Evolutionary conservation across 2,797 vertebrate species (phyloP), one percentile per base, ranked within the genome.

Genomic region (Adelosebastes latens): DNA sequence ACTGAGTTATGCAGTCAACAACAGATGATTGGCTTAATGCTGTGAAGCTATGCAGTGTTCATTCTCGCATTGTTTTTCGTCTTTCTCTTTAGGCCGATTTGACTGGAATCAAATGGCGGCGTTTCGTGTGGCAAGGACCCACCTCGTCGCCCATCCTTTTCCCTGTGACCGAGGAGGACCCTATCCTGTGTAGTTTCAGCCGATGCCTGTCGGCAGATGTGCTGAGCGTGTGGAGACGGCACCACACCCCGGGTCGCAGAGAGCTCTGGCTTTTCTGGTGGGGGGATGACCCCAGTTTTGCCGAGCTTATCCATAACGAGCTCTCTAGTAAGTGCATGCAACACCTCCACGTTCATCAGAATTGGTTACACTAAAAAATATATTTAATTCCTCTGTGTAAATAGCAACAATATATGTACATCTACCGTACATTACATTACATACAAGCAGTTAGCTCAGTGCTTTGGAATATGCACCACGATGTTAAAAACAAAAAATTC

Each of bases 201-300:
- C 97, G 98, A 86, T 99, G 98, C 87, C 95, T 99, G 87, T 96
- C 97, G 79, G 97, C 99, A 34, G 98, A 99, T 67, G 97, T 99
- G 83, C 95, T 99, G 91, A 98, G 98, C 14, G 99, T 99, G 80
- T 99, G 99, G 99, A 96, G 98, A 66, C 93, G 99, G 77, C 98
- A 99, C 95, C 97, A 97, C 95, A 96, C 96, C 74, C 98, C 97
- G 0, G 99, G 98, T 74, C 97, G 98, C 79, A 96, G 98, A 79
- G 98, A 99, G 90, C 97, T 99, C 75, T 99, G 98, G 99, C 97
- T 99, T 86, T 99, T 99, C 95, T 99, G 99, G 99, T 99, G 99
- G 99, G 98, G 99, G 42, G 98, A 99, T 77, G 98, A 99, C 94
- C 99, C 98, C 87, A 99, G 96, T 94, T 99, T 99, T 79, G 96